phyloP scores from a whole-genome alignment of 2,113 vertebrate genomes.

The Anguilla rostrata region DNA sequence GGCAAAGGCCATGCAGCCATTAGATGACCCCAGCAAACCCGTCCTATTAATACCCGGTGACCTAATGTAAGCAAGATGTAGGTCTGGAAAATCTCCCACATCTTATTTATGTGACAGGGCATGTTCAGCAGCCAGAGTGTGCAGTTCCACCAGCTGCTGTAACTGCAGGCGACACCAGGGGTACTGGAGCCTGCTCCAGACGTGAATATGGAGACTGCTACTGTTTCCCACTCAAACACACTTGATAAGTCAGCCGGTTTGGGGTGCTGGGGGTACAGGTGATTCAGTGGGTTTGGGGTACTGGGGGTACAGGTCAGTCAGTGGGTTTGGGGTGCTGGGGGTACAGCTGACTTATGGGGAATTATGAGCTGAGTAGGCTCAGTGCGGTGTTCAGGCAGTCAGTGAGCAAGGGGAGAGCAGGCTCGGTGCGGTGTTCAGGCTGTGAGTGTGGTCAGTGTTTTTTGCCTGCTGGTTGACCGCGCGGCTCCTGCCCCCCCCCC shows the following conservation, averaged over 20 bases:
- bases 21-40: background rate
- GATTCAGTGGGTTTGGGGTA: no score
- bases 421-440: background rate
- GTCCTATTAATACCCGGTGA: background rate
- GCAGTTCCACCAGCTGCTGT: no score
- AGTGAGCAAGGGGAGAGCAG: background rate
- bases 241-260: background rate
- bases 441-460: background rate
- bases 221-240: background rate
- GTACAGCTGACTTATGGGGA: background rate
- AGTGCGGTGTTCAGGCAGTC: background rate
- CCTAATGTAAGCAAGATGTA: background rate
- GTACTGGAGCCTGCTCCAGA: background rate
- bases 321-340: no score
- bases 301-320: no score
- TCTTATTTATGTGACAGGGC: background rate
- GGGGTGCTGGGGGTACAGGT: background rate
- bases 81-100: background rate
- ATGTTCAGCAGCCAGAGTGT: background rate
- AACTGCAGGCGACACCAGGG: background rate
- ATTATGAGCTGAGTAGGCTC: background rate
- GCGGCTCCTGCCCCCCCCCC: constrained; percentile 25
- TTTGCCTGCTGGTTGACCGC: background rate
- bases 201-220: background rate
- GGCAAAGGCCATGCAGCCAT: background rate